Base-by-base conservation (phyloP, 2,888 invertebrate species). In the Trissolcus japonicus region DNA sequence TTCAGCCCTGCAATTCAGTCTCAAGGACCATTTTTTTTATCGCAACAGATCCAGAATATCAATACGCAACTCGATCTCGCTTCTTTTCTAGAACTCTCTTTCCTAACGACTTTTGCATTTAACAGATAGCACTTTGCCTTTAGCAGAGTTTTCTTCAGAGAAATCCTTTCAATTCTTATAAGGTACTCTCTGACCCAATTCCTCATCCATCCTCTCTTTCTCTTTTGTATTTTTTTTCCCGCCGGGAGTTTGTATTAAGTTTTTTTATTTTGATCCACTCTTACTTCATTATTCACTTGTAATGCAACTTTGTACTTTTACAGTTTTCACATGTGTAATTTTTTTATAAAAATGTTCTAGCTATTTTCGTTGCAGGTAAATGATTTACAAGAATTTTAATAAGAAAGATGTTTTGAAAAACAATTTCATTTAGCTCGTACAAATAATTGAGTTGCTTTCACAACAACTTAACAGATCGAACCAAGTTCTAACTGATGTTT, bases 101-200 rank as follows among this genome's bases (percentile, higher is more conserved):
- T 25, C 35, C 9, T 35, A 35, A 35, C 17, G 59, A 56, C 67
- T 51, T 55, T 54, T 41, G 40, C 9, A 25, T 56, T 41, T 14
- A 16, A 13, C 50, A 54, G 51, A 43, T 60, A 60, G 60, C 43
- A 59, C n/a, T 60, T 57, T 67, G 59, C 14, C 57, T 53, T 67
- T 67, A 51, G 17, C 50, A 67, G 13, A 13, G 50, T 57, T 46
- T 29, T 21, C 41, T 67, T 53, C 59, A 59, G 46, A 60, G 67
- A 60, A 53, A 67, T 67, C 53, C 19, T 60, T 68, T 25, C 19
- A 48, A 46, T 60, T 54, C 54, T 68, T 68, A 55, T 29, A 53
- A 67, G 67, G 67, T 59, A 67, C 54, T 67, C 60, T 60, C 54
- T 29, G 54, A 55, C 60, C 68, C 55, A 60, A 68, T 68, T 68